phyloP scores from a whole-genome alignment of 2,113 vertebrate genomes.

The Pseudorasbora parva region DNA sequence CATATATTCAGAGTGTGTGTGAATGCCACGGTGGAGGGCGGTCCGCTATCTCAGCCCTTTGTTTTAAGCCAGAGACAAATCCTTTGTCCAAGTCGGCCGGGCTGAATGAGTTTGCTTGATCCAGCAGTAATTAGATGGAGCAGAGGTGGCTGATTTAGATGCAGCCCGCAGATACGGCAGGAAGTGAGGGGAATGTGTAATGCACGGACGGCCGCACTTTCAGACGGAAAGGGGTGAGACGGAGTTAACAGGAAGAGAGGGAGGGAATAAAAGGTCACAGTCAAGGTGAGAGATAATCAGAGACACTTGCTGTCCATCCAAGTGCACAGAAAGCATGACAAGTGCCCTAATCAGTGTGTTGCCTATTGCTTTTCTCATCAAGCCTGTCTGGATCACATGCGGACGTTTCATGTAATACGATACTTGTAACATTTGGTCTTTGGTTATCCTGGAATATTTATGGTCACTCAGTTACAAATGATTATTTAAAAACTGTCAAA shows the following conservation, averaged over 20 bases:
- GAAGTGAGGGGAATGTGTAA: constrained; percentile 70
- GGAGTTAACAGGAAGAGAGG: constrained; percentile 50
- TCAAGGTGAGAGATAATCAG: constrained; percentile 67
- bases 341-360: constrained; percentile 45
- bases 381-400: not conserved
- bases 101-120: constrained; percentile 68
- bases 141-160: constrained; percentile 67
- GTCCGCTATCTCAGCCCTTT: constrained; percentile 54
- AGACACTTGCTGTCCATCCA: constrained; percentile 43
- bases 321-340: constrained; percentile 28
- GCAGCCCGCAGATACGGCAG: constrained; percentile 64
- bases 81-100: constrained; percentile 66
- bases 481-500: too few relatives aligned
- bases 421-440: too few relatives aligned
- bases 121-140: constrained; percentile 73
- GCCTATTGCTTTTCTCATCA: not conserved
- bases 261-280: constrained; percentile 64
- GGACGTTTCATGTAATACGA: too few relatives aligned
- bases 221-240: constrained; percentile 12
- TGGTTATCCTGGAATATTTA: too few relatives aligned
- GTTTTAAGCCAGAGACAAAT: constrained; percentile 60
- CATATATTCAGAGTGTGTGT: constrained; percentile 34
- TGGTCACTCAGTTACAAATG: too few relatives aligned
- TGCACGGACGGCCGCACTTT: constrained; percentile 44
- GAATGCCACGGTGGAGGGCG: constrained; percentile 42